Conservation (phyloP, 2,888 invertebrate species). For the Temnothorax unifasciatus region DNA sequence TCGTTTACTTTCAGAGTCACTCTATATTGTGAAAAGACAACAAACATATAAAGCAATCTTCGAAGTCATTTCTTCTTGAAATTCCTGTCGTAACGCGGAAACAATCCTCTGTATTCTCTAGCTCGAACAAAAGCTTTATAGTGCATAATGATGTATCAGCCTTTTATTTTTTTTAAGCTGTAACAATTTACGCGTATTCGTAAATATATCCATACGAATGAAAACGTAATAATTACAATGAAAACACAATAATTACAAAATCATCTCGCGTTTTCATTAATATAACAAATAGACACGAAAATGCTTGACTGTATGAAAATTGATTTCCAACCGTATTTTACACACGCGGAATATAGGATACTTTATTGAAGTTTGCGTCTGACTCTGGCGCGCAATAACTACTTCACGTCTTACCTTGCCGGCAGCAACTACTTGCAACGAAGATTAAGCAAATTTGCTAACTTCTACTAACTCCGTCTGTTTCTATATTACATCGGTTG, state of each 20-base stretch:
- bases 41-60: constrained; percentile 35
- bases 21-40: constrained; percentile 4
- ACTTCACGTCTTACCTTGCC: constrained; percentile 5
- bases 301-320: not conserved
- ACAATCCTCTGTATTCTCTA: not conserved
- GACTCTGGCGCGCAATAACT: constrained; percentile 3
- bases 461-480: constrained; percentile 26
- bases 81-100: not conserved
- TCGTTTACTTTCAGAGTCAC: constrained; percentile 26
- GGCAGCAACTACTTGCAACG: constrained; percentile 13
- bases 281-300: not conserved
- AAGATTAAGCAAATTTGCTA: constrained; percentile 41
- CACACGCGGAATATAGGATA: not conserved
- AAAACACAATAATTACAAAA: not conserved
- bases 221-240: not conserved
- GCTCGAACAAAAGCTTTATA: not conserved
- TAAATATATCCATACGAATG: not conserved
- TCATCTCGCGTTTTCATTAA: not conserved
- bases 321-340: not conserved
- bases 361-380: not conserved
- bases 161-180: not conserved
- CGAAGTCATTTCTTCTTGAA: constrained; percentile 5
- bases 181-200: not conserved
- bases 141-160: not conserved
- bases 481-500: constrained; percentile 1